Evolutionary conservation across 1,140 invertebrate species (phyloP).

Genomic region (Gonioctena quinquepunctata): DNA sequence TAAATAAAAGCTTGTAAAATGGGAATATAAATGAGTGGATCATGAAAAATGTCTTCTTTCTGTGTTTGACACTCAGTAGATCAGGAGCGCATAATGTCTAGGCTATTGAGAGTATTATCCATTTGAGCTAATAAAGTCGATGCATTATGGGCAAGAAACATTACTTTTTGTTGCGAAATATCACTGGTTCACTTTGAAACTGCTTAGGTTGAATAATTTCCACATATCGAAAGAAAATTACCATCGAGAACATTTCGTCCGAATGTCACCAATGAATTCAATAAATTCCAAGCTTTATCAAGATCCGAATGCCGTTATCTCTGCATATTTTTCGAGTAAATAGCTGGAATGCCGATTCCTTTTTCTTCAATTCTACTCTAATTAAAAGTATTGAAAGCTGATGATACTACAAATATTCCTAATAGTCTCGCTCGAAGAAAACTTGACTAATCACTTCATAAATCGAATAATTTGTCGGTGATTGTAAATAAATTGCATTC

Average conservation of each 20-base stretch:
- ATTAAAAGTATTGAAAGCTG: not conserved
- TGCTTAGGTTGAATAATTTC: not conserved
- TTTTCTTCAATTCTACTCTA: not conserved
- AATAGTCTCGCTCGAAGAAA: not conserved
- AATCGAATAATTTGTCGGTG: not conserved
- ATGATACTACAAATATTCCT: not conserved
- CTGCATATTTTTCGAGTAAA: not conserved
- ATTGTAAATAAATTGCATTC: not conserved
- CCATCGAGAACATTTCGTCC: not conserved
- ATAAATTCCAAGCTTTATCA: not conserved
- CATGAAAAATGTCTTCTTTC: too few relatives aligned
- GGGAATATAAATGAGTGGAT: too few relatives aligned
- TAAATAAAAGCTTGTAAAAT: too few relatives aligned
- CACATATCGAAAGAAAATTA: not conserved
- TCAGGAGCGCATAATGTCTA: too few relatives aligned
- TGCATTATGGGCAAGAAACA: too few relatives aligned
- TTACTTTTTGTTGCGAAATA: not conserved
- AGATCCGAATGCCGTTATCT: not conserved
- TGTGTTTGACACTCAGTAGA: too few relatives aligned
- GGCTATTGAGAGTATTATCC: too few relatives aligned
- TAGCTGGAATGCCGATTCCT: not conserved
- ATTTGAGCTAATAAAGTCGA: not conserved
- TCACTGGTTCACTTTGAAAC: not conserved
- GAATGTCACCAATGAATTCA: not conserved
- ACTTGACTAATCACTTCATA: not conserved